phyloP scores from a whole-genome alignment of 2,888 invertebrate genomes.

The Pterobdella sp. region DNA sequence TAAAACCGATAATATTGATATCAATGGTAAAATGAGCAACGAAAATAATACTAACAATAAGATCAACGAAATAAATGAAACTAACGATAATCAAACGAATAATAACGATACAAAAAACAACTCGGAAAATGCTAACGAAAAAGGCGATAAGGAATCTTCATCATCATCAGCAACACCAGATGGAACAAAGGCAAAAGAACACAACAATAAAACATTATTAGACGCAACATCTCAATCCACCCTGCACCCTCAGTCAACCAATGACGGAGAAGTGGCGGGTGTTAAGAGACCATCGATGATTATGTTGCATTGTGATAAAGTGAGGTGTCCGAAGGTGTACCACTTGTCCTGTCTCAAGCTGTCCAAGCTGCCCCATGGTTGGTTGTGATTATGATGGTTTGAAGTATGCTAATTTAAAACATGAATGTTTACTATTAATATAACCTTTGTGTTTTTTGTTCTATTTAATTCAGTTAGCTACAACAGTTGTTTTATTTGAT shows the following conservation, averaged over 20 bases:
- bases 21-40: neutral
- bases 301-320: slow-evolving; percentile 55
- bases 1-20: neutral
- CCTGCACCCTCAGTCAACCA: no score
- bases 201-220: no score
- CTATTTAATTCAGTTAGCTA: no score
- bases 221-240: neutral
- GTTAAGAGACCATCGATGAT: slow-evolving; percentile 55
- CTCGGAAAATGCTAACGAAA: neutral
- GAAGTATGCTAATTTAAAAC: no score
- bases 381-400: no score
- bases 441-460: no score
- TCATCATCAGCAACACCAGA: slow-evolving; percentile 17
- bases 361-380: slow-evolving; percentile 50
- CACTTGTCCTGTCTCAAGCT: slow-evolving; percentile 55
- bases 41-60: neutral
- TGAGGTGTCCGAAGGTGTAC: slow-evolving; percentile 55
- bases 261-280: slow-evolving; percentile 41
- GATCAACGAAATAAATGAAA: neutral
- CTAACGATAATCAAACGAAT: neutral
- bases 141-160: slow-evolving; percentile 1
- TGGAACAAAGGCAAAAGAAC: no score
- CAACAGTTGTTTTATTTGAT: no score
- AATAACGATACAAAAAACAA: neutral
- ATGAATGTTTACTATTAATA: no score